Conservation (phyloP, 2,888 invertebrate genomes). For the Hemicrepidius hirtus region DNA sequence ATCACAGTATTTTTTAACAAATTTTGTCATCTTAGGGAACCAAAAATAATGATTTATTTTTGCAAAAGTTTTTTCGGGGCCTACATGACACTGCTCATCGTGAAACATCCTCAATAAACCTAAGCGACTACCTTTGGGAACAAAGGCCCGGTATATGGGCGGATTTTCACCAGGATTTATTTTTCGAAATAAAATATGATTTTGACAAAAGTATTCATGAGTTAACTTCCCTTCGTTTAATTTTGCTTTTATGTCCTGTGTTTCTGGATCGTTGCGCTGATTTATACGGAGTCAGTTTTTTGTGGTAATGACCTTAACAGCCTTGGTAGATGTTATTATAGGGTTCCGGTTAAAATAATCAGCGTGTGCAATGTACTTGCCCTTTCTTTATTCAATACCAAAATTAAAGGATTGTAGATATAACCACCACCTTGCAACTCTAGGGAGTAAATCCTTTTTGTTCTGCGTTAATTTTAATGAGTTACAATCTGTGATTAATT, state of each 20-base stretch:
- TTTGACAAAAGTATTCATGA: neutral
- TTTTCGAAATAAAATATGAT: constrained; percentile 12
- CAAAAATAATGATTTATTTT: neutral
- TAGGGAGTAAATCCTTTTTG: constrained; percentile 46
- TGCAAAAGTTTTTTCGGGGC: neutral
- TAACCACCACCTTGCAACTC: constrained; percentile 56
- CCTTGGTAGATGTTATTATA: too few relatives aligned
- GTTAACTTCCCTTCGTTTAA: constrained; percentile 1
- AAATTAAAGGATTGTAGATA: constrained; percentile 55
- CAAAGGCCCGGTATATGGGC: too few relatives aligned
- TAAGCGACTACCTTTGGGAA: constrained; percentile 34
- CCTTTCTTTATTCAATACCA: constrained; percentile 50
- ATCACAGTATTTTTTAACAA: too few relatives aligned
- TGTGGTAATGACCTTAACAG: neutral
- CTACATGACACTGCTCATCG: too few relatives aligned
- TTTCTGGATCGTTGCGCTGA: constrained; percentile 32
- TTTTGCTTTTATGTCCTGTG: neutral
- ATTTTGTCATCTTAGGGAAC: neutral
- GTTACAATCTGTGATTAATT: constrained; percentile 51
- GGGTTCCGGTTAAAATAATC: constrained; percentile 3
- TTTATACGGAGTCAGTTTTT: constrained; percentile 16
- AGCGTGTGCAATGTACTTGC: constrained; percentile 51
- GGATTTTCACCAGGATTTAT: constrained; percentile 10
- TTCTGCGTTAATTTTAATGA: constrained; percentile 47
- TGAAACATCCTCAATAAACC: too few relatives aligned